Evolutionary conservation across 2,888 invertebrate genomes (phyloP), one percentile per base, ranked within the genome.

Genomic region (Cinara cedri): DNA sequence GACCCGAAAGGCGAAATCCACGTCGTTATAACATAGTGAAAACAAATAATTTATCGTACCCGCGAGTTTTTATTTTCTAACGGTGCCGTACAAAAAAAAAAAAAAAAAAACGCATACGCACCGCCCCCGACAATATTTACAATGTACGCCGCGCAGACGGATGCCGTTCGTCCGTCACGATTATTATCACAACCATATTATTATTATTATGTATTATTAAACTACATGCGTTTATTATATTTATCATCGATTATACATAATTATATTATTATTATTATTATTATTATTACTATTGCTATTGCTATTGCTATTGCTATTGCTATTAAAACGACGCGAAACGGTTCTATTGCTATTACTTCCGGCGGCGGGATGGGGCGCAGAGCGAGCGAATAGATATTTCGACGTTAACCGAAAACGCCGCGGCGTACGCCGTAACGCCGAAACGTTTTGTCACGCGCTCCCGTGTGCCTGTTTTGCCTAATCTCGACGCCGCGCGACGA

Each of bases 201-300:
- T n/a, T n/a, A n/a, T n/a, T n/a, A n/a, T n/a, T n/a, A n/a, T n/a
- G n/a, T n/a, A n/a, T n/a, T n/a, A n/a, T n/a, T n/a, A n/a, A n/a
- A n/a, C n/a, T 10, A 9, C 3, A 65, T 51, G 14, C 10, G n/a
- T 55, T 10, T 60, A 55, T 0, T 34, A 34, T 34, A 16, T 60
- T 19, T 1, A 24, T 16, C 49, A 24, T 19, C 44, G 21, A 14
- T 24, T n/a, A 11, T n/a, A n/a, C n/a, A 24, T 4, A 49, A n/a
- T 11, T n/a, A 16, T 24, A 46, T 72, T 11, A 16, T 72, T 55
- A 71, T 71, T 71, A 71, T 42, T 55, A 71, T 51, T 54, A 70
- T 42, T 21, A 70, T 42, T 42, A 55, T 44, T 55, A 63, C 11
- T 63, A 63, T 34, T 63, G 42, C 1, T 21, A 65, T 21, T 63